phyloP scores from a whole-genome alignment of 2,888 invertebrate species.

The Alviniconcha strummeri region DNA sequence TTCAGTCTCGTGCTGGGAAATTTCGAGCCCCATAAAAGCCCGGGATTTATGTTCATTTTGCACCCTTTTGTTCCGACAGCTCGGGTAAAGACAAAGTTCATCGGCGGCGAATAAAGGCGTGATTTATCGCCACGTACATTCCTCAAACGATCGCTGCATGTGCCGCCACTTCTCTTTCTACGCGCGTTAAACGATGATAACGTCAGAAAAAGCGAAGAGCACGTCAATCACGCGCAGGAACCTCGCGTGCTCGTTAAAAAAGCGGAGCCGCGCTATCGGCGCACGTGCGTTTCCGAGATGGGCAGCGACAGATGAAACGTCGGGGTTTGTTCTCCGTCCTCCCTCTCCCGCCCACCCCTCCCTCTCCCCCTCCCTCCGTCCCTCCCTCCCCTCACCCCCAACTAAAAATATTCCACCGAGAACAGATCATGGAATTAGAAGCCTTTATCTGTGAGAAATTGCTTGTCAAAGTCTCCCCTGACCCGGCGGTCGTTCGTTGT shows the following conservation, averaged over 20 bases:
- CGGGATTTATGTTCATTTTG: conserved; percentile 31
- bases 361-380: too few relatives aligned
- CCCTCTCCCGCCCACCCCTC: too few relatives aligned
- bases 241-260: conserved; percentile 32
- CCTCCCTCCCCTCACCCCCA: too few relatives aligned
- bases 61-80: conserved; percentile 36
- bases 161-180: conserved; percentile 23
- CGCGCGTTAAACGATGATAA: conserved; percentile 30
- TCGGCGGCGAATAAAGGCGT: conserved; percentile 23
- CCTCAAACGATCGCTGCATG: conserved; percentile 31
- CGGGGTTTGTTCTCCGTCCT: conserved; percentile 8
- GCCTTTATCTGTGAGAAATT: conserved; percentile 37
- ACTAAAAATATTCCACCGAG: conserved; percentile 17
- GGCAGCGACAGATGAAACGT: conserved; percentile 36
- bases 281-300: conserved; percentile 34
- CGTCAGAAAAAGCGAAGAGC: conserved; percentile 30
- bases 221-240: conserved; percentile 27
- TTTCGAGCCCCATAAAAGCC: background rate
- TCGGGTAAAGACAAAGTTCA: conserved; percentile 20
- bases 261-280: conserved; percentile 26
- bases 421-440: conserved; percentile 21
- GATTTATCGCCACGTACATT: conserved; percentile 34
- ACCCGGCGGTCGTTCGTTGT: conserved; percentile 30
- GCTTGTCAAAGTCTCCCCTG: conserved; percentile 32
- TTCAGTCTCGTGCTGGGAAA: background rate